A percentile compares a stretch with the other conserved stretches of the same genome.
These are phyloP conservation scores for Trichomycterus rosablanca DNA, from an alignment of 2,113 vertebrate genomes.

Conservation along the genomic window DNA sequence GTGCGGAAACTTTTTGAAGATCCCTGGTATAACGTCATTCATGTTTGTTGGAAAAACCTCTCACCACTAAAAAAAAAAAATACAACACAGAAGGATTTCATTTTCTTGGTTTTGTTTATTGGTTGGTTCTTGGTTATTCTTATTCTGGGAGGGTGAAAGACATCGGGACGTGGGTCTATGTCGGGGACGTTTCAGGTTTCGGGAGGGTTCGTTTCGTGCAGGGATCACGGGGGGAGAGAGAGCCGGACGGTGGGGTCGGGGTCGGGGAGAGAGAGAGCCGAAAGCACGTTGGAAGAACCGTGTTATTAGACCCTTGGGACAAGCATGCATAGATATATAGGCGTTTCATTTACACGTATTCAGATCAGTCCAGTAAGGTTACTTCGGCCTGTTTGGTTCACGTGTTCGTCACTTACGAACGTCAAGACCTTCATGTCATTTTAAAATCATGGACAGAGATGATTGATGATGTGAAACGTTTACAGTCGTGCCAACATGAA, in stretches of 20 bases:
- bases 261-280: constrained; percentile 32
- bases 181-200: constrained; percentile 46
- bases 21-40: too few relatives aligned
- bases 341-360: constrained; percentile 51
- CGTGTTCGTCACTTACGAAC: constrained; percentile 42
- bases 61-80: too few relatives aligned
- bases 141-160: constrained; percentile 44
- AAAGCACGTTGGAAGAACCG: constrained; percentile 57
- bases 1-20: too few relatives aligned
- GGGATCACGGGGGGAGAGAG: constrained; percentile 31
- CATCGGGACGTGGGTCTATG: constrained; percentile 46
- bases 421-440: constrained; percentile 49
- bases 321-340: constrained; percentile 71
- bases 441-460: constrained; percentile 44
- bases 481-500: constrained; percentile 54
- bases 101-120: constrained; percentile 1
- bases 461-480: constrained; percentile 50
- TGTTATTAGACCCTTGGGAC: constrained; percentile 57
- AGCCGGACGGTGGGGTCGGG: constrained; percentile 33
- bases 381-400: too few relatives aligned
- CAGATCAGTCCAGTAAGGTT: too few relatives aligned
- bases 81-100: not conserved
- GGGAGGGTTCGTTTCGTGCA: constrained; percentile 58
- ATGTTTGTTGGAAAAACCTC: too few relatives aligned
- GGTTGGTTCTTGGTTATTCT: constrained; percentile 57